A percentile compares a stretch with the other conserved stretches of the same genome.
These are phyloP conservation scores for Scaptomyza tumidula DNA, from an alignment of 2,888 invertebrate genomes.

Conservation along the genomic window DNA sequence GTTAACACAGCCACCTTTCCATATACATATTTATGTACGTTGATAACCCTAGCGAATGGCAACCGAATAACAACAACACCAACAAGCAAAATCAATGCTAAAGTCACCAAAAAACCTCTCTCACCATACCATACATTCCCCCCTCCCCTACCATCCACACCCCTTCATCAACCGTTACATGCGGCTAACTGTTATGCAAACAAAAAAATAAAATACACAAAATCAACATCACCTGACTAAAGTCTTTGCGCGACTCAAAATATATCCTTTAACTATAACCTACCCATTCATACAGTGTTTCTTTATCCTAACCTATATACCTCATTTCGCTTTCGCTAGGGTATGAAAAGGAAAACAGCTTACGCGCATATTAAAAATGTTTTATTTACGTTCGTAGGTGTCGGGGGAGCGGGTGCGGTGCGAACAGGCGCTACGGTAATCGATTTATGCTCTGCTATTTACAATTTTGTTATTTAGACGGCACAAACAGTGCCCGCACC, in stretches of 20 bases:
- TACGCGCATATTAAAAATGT: conserved; percentile 75
- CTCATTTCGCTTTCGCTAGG: neutral
- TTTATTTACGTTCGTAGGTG: conserved; percentile 75
- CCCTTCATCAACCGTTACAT: neutral
- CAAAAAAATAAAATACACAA: too few relatives aligned
- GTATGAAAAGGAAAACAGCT: conserved; percentile 50
- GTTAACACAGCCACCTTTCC: neutral
- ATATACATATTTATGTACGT: conserved; percentile 7
- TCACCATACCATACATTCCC: neutral
- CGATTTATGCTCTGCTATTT: conserved; percentile 76
- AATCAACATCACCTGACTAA: conserved; percentile 8
- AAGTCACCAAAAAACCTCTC: conserved; percentile 30
- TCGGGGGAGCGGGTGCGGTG: too few relatives aligned
- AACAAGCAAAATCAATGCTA: conserved; percentile 57
- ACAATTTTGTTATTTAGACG: conserved; percentile 73
- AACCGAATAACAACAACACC: conserved; percentile 12
- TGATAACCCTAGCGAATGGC: conserved; percentile 12
- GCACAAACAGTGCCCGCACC: conserved; percentile 9
- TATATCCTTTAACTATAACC: neutral
- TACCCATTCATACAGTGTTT: neutral
- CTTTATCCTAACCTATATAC: neutral
- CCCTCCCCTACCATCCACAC: neutral
- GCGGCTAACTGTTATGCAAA: conserved; percentile 23
- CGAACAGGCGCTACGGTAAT: conserved; percentile 48
- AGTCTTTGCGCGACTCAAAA: neutral